Evolutionary conservation across 2,113 vertebrate species (phyloP).

Genomic region (Megaptera novaeangliae): DNA sequence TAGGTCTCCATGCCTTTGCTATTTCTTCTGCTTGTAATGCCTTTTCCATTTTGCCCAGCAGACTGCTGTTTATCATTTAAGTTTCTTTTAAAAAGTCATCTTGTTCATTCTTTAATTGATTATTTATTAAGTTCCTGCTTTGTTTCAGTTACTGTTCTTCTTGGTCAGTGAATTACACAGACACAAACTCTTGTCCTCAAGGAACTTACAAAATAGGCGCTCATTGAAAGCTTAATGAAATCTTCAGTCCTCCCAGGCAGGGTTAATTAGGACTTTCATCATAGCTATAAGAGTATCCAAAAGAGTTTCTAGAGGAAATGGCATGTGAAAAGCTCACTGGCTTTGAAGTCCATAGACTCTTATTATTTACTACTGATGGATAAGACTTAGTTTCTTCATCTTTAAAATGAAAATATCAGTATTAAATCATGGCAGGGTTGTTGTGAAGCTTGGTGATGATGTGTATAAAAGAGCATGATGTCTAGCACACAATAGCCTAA

Average conservation of each 20-base stretch:
- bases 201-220: slow-evolving; percentile 20
- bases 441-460: neutral
- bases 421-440: neutral
- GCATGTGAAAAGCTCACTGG: neutral
- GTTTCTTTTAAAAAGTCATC: slow-evolving; percentile 22
- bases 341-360: neutral
- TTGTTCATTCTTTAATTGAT: slow-evolving; percentile 21
- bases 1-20: neutral
- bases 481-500: neutral
- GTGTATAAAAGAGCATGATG: neutral
- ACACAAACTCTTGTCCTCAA: slow-evolving; percentile 5
- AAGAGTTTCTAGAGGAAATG: neutral
- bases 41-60: neutral
- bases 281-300: neutral
- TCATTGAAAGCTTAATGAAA: slow-evolving; percentile 40
- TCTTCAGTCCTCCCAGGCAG: neutral
- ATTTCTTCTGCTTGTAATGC: neutral
- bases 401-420: slow-evolving; percentile 30
- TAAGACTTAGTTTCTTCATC: neutral
- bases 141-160: slow-evolving; percentile 21
- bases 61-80: neutral
- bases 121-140: slow-evolving; percentile 29
- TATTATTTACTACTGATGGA: neutral
- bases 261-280: slow-evolving; percentile 41
- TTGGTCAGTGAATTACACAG: slow-evolving; percentile 4